phyloP scores from a whole-genome alignment of 2,797 vertebrate genomes.

The Alcedo atthis region DNA sequence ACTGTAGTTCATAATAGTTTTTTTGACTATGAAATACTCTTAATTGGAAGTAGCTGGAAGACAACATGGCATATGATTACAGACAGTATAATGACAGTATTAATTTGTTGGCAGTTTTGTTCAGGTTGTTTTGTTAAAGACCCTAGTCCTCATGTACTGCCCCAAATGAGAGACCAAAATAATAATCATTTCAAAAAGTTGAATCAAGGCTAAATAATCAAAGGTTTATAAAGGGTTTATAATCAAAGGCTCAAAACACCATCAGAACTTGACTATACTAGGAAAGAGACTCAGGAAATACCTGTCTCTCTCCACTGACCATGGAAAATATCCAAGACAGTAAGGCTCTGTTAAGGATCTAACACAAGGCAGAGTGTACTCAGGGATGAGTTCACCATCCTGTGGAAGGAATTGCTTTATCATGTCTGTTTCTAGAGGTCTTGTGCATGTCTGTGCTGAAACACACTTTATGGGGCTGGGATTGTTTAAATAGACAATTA shows the following conservation, averaged over 20 bases:
- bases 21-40: background rate
- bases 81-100: background rate
- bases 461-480: background rate
- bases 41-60: conserved; percentile 4
- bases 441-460: accelerated
- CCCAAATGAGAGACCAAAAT: background rate
- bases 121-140: background rate
- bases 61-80: background rate
- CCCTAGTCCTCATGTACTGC: background rate
- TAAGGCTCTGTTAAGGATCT: background rate
- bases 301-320: background rate
- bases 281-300: background rate
- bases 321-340: background rate
- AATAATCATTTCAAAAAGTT: background rate
- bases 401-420: background rate
- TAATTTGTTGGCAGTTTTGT: background rate
- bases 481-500: background rate
- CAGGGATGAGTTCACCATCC: background rate
- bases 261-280: background rate
- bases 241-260: background rate
- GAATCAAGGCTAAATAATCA: background rate
- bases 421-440: background rate
- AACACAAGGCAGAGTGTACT: background rate
- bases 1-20: background rate
- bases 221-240: background rate